Evolutionary conservation across 1,140 invertebrate genomes (phyloP), one percentile per base, ranked within the genome.

Genomic region (Drosophila arawakana): DNA sequence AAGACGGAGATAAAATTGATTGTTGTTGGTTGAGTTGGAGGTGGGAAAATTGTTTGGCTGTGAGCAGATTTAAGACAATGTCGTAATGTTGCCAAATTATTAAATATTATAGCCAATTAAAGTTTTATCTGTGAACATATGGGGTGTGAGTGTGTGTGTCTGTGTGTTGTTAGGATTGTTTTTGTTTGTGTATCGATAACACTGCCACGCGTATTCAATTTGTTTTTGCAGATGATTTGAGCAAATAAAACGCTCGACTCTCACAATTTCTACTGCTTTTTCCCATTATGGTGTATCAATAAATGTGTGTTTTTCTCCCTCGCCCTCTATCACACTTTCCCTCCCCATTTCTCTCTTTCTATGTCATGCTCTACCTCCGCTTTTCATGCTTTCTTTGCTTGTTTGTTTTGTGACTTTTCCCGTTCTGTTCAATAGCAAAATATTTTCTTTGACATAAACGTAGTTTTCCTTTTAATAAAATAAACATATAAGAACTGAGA

Each of bases 171-270:
- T n/a, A 4, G 21, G 15, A 18, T n/a, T 52, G 39, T 52, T 13
- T 67, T 52, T 73, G 47, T 49, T 55, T 61, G 18, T 61, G 41
- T 69, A 69, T 73, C 65, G 65, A 68, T 69, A 73, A 73, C 65
- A 35, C 21, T 60, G 65, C 49, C 49, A 69, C 71, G 65, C 65
- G 35, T 73, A 69, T 73, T 73, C 65, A 68, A 73, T 73, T 61
- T 69, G 65, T 44, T 55, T 73, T 61, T 47, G 49, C 65, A 58
- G 41, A 61, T 61, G 65, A 73, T 69, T 57, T 69, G 47, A 69
- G 65, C 71, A 73, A 73, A 69, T 68, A 73, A 55, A 63, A 39
- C 13, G 30, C 37, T 55, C 61, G 21, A 35, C 25, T 25, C 62
- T 30, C 54, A n/a, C 44, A 59, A 18, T 44, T 61, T 68, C 41